These are phyloP conservation scores for Drosophila peninsularis DNA, from an alignment of 2,888 invertebrate species.

Conservation along the genomic window DNA sequence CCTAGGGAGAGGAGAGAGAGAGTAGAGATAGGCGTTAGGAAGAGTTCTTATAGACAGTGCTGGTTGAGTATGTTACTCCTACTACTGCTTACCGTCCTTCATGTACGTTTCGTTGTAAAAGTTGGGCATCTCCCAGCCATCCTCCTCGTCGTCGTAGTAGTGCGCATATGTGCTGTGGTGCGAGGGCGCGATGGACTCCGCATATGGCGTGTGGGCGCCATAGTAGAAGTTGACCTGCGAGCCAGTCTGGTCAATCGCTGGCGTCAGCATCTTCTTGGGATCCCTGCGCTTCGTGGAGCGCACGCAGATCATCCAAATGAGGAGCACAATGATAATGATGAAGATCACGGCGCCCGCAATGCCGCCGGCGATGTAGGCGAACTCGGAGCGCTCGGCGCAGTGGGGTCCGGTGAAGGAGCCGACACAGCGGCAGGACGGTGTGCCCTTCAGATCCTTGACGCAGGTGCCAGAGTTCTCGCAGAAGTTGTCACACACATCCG, in stretches of 20 bases:
- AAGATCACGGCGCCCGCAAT: constrained; percentile 97
- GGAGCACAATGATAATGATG: constrained; percentile 94
- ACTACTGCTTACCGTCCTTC: constrained; percentile 89
- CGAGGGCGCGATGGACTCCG: constrained; percentile 97
- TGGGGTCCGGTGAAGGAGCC: constrained; percentile 96
- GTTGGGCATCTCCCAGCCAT: constrained; percentile 99
- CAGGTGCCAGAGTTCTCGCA: constrained; percentile 96
- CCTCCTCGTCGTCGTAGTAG: constrained; percentile 97
- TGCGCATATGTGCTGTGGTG: constrained; percentile 98
- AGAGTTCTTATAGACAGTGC: neutral
- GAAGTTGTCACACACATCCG: constrained; percentile 92
- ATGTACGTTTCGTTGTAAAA: constrained; percentile 98
- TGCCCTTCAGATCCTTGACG: constrained; percentile 92
- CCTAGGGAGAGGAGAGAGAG: constrained; percentile 80
- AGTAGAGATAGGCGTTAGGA: neutral
- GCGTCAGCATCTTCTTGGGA: constrained; percentile 95
- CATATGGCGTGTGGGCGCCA: constrained; percentile 96
- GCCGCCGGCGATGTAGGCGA: constrained; percentile 97
- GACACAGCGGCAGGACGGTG: constrained; percentile 94
- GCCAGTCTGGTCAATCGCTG: constrained; percentile 95
- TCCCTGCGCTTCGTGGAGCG: constrained; percentile 94
- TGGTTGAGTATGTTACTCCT: no score
- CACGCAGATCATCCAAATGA: constrained; percentile 99
- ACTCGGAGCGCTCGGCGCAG: constrained; percentile 96
- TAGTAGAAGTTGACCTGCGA: constrained; percentile 98